A percentile compares a stretch with the other conserved stretches of the same genome.
Conservation (phyloP, 2,113 vertebrate species). For the Cynocephalus volans region DNA sequence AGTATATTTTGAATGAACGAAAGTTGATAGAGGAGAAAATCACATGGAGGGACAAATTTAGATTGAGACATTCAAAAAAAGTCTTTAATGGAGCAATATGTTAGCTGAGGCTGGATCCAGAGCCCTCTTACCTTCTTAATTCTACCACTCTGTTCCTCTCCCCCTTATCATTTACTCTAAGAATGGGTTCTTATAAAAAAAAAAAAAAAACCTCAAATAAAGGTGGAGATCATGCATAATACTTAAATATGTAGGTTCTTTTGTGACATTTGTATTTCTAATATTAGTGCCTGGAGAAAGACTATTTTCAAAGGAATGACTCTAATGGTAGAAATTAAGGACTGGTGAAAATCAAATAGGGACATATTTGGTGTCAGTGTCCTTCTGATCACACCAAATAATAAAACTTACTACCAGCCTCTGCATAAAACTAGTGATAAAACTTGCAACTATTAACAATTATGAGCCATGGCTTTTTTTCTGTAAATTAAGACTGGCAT, state of each 20-base stretch:
- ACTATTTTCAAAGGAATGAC: background rate
- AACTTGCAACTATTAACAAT: background rate
- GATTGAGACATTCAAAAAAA: background rate
- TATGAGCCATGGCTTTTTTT: background rate
- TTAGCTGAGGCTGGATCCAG: background rate
- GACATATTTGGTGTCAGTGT: background rate
- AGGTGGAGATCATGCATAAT: background rate
- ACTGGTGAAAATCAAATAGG: background rate
- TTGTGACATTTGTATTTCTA: background rate
- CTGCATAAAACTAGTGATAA: background rate
- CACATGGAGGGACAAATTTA: background rate
- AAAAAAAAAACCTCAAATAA: background rate
- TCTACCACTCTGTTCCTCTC: background rate
- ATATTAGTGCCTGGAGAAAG: background rate
- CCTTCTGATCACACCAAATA: slow-evolving; percentile 12
- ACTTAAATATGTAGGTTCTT: background rate
- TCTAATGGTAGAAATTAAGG: background rate
- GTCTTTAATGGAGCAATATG: background rate
- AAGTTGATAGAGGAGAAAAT: background rate
- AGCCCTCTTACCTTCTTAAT: background rate
- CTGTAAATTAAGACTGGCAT: background rate
- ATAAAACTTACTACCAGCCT: background rate
- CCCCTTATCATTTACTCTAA: background rate
- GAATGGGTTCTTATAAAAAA: background rate
- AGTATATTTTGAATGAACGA: background rate